These are phyloP conservation scores for Ictalurus punctatus DNA, from an alignment of 2,113 vertebrate species.

Conservation along the genomic window DNA sequence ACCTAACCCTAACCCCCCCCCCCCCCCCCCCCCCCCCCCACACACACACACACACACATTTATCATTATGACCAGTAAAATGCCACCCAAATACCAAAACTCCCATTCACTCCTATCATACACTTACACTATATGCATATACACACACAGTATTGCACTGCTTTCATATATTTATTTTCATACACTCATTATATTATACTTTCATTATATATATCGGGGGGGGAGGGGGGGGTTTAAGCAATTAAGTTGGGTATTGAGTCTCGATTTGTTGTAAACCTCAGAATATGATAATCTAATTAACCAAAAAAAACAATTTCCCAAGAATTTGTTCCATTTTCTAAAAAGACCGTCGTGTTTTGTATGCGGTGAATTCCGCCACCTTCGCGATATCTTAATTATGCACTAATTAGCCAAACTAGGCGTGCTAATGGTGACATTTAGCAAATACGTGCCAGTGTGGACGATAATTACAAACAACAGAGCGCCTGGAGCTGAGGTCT, in stretches of 20 bases:
- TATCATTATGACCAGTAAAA: too few relatives aligned
- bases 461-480: neutral
- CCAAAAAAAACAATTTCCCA: neutral
- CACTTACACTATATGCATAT: neutral
- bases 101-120: too few relatives aligned
- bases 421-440: neutral
- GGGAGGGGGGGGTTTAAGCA: too few relatives aligned
- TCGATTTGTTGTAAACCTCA: neutral
- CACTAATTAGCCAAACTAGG: neutral
- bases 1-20: too few relatives aligned
- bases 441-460: neutral
- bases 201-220: neutral
- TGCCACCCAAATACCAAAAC: too few relatives aligned
- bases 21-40: too few relatives aligned
- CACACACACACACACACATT: too few relatives aligned
- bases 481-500: neutral
- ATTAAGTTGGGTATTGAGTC: neutral
- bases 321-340: neutral
- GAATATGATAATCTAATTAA: neutral
- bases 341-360: neutral
- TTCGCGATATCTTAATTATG: neutral
- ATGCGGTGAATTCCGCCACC: neutral
- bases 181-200: neutral
- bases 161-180: too few relatives aligned
- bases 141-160: neutral